phyloP scores from a whole-genome alignment of 1,140 invertebrate species.

The Tetramorium alpestre region DNA sequence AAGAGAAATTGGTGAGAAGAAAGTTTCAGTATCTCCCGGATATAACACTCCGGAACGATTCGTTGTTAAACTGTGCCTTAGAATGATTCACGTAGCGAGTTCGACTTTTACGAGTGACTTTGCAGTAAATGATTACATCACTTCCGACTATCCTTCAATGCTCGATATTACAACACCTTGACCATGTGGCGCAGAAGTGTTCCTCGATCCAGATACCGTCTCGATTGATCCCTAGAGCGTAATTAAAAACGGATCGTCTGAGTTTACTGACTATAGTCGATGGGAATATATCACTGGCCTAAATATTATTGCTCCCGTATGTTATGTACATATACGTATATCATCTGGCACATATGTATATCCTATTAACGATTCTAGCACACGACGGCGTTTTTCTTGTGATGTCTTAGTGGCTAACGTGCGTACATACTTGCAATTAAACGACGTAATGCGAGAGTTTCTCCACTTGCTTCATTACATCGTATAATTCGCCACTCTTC shows the following conservation, averaged over 20 bases:
- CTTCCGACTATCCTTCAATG: neutral
- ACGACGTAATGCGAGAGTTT: conserved; percentile 13
- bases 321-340: neutral
- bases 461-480: conserved; percentile 9
- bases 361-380: conserved; percentile 65
- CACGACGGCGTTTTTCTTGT: conserved; percentile 56
- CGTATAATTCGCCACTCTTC: neutral
- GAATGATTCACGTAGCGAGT: conserved; percentile 2
- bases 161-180: conserved; percentile 10
- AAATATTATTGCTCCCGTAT: conserved; percentile 50
- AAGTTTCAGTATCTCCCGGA: neutral
- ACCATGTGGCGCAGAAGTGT: conserved; percentile 8
- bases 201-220: conserved; percentile 26
- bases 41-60: conserved; percentile 5
- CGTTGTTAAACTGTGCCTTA: neutral
- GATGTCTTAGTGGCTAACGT: conserved; percentile 8
- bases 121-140: conserved; percentile 24
- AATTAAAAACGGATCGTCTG: conserved; percentile 60
- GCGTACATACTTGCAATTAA: conserved; percentile 57
- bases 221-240: conserved; percentile 35
- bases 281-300: conserved; percentile 46
- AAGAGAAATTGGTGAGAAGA: neutral
- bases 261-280: neutral
- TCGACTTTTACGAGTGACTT: conserved; percentile 22
- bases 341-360: neutral